A percentile compares a stretch with the other conserved stretches of the same genome.
phyloP scores from a whole-genome alignment of 2,797 vertebrate species.

The Hippopotamyrus pictus region DNA sequence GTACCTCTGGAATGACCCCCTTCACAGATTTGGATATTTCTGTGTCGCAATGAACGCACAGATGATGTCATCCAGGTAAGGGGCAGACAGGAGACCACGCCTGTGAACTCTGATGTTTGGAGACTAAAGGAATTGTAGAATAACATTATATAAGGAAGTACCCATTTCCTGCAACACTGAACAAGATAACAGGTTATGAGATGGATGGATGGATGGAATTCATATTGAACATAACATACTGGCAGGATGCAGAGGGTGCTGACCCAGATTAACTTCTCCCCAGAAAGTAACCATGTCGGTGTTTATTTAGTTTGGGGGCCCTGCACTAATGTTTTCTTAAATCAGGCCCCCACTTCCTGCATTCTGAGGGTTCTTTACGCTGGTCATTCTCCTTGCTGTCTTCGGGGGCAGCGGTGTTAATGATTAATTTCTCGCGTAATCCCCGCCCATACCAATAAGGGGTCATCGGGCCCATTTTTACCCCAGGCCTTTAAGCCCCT shows the following conservation, averaged over 20 bases:
- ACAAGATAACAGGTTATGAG: not conserved
- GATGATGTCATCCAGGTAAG: slow-evolving; percentile 54
- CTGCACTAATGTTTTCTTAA: not conserved
- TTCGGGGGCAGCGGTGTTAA: slow-evolving; percentile 64
- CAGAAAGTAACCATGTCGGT: not conserved
- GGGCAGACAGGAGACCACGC: not conserved
- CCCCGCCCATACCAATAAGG: slow-evolving; percentile 60
- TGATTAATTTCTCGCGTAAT: slow-evolving; percentile 68
- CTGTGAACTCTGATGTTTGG: not conserved
- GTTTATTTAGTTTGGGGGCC: not conserved
- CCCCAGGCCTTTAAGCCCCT: slow-evolving; percentile 53
- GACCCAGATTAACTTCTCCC: not conserved
- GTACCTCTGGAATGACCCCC: slow-evolving; percentile 7
- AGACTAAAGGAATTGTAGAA: not conserved
- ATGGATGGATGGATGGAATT: not conserved
- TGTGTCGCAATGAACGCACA: slow-evolving; percentile 65
- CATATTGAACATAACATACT: not conserved
- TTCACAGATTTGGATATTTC: slow-evolving; percentile 52
- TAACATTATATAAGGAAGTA: not conserved
- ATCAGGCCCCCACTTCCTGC: slow-evolving; percentile 16
- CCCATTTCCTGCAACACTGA: not conserved
- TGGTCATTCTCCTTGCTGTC: slow-evolving; percentile 46
- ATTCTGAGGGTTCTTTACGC: slow-evolving; percentile 58
- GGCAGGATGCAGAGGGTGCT: not conserved
- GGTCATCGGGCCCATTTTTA: slow-evolving; percentile 50